Conservation (phyloP, 2,113 vertebrate genomes). For the Poecilia latipinna region DNA sequence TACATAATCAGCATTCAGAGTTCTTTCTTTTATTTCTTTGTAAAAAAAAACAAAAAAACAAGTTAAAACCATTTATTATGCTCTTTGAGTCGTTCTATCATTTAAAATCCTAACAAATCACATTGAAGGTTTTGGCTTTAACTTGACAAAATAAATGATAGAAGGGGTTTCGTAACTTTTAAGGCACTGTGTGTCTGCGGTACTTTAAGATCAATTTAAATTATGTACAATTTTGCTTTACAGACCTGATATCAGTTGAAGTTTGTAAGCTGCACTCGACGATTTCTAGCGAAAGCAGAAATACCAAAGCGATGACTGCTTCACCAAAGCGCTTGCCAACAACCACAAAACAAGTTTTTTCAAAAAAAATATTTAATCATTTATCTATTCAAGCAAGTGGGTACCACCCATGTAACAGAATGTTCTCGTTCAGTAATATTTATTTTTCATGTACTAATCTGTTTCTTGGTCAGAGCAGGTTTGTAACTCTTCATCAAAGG, state of each 20-base stretch:
- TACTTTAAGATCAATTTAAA: background rate
- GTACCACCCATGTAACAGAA: constrained; percentile 57
- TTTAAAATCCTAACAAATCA: too few species aligned
- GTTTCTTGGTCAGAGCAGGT: constrained; percentile 10
- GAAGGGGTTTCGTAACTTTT: too few species aligned
- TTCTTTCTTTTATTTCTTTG: too few species aligned
- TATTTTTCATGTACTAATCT: constrained; percentile 6
- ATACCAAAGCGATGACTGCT: constrained; percentile 47
- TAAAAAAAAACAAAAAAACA: too few species aligned
- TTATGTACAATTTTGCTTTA: constrained; percentile 5
- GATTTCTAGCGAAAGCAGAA: constrained; percentile 35
- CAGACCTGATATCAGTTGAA: background rate
- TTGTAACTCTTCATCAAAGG: constrained; percentile 3
- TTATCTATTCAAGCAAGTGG: constrained; percentile 52
- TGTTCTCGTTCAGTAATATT: constrained; percentile 36
- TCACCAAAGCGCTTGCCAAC: constrained; percentile 36
- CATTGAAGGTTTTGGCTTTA: too few species aligned
- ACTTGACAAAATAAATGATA: too few species aligned
- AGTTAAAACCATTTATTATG: too few species aligned
- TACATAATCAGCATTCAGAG: too few species aligned
- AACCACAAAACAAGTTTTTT: constrained; percentile 40
- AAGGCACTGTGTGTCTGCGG: too few species aligned
- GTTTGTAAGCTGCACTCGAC: constrained; percentile 40
- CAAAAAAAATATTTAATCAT: constrained; percentile 33
- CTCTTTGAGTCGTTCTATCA: too few species aligned